Conservation (phyloP, 2,113 vertebrate genomes). For the Sturnus vulgaris region DNA sequence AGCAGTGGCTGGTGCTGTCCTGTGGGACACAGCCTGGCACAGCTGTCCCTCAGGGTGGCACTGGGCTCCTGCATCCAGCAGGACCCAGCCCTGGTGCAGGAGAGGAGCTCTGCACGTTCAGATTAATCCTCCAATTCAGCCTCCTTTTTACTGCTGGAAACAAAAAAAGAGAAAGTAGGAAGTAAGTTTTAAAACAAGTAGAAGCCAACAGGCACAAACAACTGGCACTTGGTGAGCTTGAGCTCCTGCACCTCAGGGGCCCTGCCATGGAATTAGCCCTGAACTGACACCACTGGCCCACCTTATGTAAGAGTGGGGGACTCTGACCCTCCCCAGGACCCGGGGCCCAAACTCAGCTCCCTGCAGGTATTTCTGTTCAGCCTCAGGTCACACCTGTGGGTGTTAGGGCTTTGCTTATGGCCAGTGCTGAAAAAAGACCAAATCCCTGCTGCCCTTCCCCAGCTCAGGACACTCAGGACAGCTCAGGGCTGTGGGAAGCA, state of each 20-base stretch:
- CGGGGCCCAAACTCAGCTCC: not conserved
- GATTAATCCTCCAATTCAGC: not conserved
- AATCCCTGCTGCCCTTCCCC: constrained; percentile 32
- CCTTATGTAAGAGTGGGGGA: not conserved
- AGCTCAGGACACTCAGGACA: not conserved
- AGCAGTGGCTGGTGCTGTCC: not conserved
- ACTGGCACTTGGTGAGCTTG: not conserved
- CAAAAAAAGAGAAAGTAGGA: not conserved
- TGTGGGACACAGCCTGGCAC: not conserved
- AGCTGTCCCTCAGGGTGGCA: not conserved
- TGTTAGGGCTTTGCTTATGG: not conserved
- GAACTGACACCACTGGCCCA: not conserved
- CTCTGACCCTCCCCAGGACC: not conserved
- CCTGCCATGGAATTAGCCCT: not conserved
- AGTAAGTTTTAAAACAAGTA: not conserved
- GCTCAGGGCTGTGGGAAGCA: rapidly evolving
- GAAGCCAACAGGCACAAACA: not conserved
- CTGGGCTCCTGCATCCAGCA: not conserved
- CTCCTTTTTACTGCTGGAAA: not conserved
- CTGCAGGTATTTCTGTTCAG: not conserved
- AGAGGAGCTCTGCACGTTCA: not conserved
- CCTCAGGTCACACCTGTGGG: not conserved
- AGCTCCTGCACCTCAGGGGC: not conserved
- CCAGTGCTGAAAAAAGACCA: not conserved
- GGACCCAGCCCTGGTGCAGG: not conserved